Conservation (phyloP, 2,113 vertebrate species). For the Todiramphus chloris region DNA sequence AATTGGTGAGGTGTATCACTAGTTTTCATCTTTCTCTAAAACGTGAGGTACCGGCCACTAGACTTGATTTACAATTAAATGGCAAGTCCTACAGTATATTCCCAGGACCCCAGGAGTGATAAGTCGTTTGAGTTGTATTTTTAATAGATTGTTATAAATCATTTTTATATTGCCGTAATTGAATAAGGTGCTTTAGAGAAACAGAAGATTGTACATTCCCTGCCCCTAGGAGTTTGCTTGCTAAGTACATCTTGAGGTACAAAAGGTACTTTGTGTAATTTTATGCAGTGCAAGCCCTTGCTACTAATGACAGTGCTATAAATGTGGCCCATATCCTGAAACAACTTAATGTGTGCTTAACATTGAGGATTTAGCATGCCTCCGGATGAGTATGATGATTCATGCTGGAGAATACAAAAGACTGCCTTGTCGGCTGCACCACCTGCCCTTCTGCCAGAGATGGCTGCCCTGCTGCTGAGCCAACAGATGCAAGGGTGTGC, state of each 20-base stretch:
- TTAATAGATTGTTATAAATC: constrained; percentile 63
- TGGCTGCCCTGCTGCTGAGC: not conserved
- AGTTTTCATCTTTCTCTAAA: constrained; percentile 4
- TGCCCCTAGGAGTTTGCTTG: constrained; percentile 55
- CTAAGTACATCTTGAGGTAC: constrained; percentile 55
- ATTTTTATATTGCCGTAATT: constrained; percentile 58
- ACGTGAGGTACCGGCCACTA: not conserved
- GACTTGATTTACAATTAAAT: constrained; percentile 45
- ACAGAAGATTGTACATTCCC: constrained; percentile 40
- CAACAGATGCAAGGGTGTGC: not conserved
- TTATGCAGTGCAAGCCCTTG: constrained; percentile 51
- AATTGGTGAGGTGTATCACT: not conserved
- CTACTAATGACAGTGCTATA: constrained; percentile 43
- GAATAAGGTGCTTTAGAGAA: constrained; percentile 57
- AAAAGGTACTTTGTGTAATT: constrained; percentile 60
- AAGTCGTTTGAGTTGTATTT: constrained; percentile 52
- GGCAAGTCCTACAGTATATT: constrained; percentile 32
- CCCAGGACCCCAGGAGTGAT: constrained; percentile 27
- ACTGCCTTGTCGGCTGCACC: not conserved
- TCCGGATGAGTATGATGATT: not conserved
- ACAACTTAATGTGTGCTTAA: constrained; percentile 50
- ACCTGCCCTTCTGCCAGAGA: not conserved
- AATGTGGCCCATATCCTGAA: constrained; percentile 48
- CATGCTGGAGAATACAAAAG: not conserved
- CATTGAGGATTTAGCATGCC: not conserved